Percentiles rank a stretch among this genome's conserved stretches.
These are phyloP conservation scores for Drosophila aff. DNA, from an alignment of 1,140 invertebrate genomes.

Conservation along the genomic window DNA sequence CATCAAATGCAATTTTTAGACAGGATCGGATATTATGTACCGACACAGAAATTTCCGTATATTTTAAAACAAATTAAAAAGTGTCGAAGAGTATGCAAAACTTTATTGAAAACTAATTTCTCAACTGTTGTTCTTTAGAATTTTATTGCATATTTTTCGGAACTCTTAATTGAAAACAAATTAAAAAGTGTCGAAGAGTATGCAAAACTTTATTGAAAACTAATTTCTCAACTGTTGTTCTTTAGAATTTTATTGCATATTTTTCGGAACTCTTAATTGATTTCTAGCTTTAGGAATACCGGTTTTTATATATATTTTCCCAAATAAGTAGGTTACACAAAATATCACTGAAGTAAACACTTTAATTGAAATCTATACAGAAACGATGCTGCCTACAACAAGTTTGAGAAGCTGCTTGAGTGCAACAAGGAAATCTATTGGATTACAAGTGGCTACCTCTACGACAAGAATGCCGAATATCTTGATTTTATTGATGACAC, in stretches of 20 bases:
- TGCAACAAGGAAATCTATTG: slow-evolving; percentile 83
- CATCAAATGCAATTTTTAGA: too few relatives aligned
- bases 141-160: not conserved
- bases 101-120: not conserved
- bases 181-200: not conserved
- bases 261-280: not conserved
- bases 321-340: not conserved
- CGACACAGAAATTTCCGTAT: not conserved
- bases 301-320: not conserved
- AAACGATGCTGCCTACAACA: slow-evolving; percentile 83
- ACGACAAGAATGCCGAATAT: slow-evolving; percentile 84
- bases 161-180: not conserved
- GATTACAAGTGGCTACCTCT: slow-evolving; percentile 81
- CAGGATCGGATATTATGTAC: not conserved
- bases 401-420: slow-evolving; percentile 82
- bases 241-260: not conserved
- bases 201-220: not conserved
- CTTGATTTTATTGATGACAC: slow-evolving; percentile 84
- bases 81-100: not conserved
- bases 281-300: not conserved
- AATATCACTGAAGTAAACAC: not conserved
- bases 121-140: not conserved
- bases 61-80: not conserved
- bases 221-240: not conserved
- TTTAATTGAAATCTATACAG: slow-evolving; percentile 36